phyloP scores from a whole-genome alignment of 2,113 vertebrate genomes.

The Climacteris rufus region DNA sequence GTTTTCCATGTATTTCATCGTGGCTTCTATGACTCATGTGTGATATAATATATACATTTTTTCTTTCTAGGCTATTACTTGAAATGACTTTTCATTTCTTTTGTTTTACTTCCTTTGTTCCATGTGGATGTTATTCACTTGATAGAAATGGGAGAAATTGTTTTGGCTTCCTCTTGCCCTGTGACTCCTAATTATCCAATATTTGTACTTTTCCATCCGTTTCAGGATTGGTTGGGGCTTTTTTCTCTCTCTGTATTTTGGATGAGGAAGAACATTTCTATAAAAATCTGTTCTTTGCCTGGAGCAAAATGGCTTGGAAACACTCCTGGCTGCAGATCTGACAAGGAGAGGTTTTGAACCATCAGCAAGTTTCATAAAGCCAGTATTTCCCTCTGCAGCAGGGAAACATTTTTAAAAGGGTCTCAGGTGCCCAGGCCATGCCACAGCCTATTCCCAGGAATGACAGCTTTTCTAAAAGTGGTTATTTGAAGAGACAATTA shows the following conservation, averaged over 20 bases:
- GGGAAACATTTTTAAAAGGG: not conserved
- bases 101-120: not conserved
- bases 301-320: not conserved
- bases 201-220: slow-evolving; percentile 3
- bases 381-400: not conserved
- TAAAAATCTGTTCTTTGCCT: slow-evolving; percentile 48
- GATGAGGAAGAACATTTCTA: slow-evolving; percentile 11
- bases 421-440: not conserved
- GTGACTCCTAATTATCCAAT: slow-evolving; percentile 36
- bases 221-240: not conserved
- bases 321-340: slow-evolving; percentile 48
- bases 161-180: slow-evolving; percentile 1
- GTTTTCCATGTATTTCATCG: rapidly evolving
- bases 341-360: slow-evolving; percentile 31
- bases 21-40: not conserved
- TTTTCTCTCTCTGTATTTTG: not conserved
- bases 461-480: not conserved
- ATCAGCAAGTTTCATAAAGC: slow-evolving; percentile 44
- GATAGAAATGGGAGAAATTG: slow-evolving; percentile 32
- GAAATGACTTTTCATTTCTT: not conserved
- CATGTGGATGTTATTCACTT: not conserved
- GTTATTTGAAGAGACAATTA: not conserved
- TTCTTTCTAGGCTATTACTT: not conserved
- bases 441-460: not conserved
- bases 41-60: not conserved